Conservation (phyloP, 2,888 invertebrate genomes). For the Nephrotoma guestfalica region DNA sequence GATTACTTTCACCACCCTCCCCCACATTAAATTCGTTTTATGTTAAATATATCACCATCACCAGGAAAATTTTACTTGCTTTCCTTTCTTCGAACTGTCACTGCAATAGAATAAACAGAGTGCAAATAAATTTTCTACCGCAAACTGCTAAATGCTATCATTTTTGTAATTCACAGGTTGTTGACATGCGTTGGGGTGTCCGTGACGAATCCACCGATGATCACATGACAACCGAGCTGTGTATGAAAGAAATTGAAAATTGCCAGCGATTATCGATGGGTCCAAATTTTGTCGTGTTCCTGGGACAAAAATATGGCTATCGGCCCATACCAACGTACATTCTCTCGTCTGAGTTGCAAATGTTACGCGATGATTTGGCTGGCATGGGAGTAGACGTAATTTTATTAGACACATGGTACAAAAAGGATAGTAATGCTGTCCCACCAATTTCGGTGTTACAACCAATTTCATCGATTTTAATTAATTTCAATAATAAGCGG, state of each 20-base stretch:
- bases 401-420: slow-evolving; percentile 86
- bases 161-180: slow-evolving; percentile 47
- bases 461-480: slow-evolving; percentile 91
- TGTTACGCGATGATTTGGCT: slow-evolving; percentile 73
- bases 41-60: not conserved
- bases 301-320: slow-evolving; percentile 97
- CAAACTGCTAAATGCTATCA: not conserved
- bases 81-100: not conserved
- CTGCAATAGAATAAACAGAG: not conserved
- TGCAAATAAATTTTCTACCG: not conserved
- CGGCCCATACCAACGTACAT: slow-evolving; percentile 94
- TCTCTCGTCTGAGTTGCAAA: slow-evolving; percentile 74
- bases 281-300: slow-evolving; percentile 93
- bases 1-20: not conserved
- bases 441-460: slow-evolving; percentile 90
- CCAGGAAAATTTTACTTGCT: not conserved
- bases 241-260: slow-evolving; percentile 96
- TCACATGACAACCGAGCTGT: slow-evolving; percentile 97
- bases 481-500: slow-evolving; percentile 95
- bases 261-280: slow-evolving; percentile 96
- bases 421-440: slow-evolving; percentile 90
- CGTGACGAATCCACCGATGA: slow-evolving; percentile 97
- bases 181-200: slow-evolving; percentile 98
- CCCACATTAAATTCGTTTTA: not conserved
- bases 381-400: slow-evolving; percentile 69